phyloP scores from a whole-genome alignment of 2,113 vertebrate genomes.

The Gobiocypris rarus region DNA sequence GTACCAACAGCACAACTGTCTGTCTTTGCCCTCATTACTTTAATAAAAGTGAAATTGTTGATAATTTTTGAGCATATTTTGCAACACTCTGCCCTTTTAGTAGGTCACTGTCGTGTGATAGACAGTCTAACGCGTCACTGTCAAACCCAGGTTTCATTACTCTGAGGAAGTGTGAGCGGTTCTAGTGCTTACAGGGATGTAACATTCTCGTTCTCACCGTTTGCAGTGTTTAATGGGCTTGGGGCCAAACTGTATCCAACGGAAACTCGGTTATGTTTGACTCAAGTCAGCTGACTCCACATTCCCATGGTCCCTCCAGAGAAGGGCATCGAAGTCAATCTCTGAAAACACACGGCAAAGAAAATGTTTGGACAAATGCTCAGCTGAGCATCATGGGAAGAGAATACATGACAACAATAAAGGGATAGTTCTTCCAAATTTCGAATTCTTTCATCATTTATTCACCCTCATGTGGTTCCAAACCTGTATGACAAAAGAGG shows the following conservation, averaged over 20 bases:
- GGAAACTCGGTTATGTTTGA: slow-evolving; percentile 60
- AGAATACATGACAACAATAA: not conserved
- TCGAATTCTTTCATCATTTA: not conserved
- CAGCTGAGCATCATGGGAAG: slow-evolving; percentile 40
- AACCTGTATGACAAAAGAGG: not conserved
- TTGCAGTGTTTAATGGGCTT: slow-evolving; percentile 58
- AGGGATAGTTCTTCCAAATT: not conserved
- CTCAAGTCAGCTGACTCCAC: slow-evolving; percentile 73
- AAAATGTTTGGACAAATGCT: slow-evolving; percentile 42
- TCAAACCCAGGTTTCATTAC: slow-evolving; percentile 33
- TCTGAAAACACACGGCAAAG: slow-evolving; percentile 72
- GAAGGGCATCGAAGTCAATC: slow-evolving; percentile 75
- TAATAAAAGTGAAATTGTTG: not conserved
- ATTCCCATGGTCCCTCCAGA: slow-evolving; percentile 73
- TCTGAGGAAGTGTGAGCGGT: slow-evolving; percentile 33
- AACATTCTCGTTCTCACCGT: slow-evolving; percentile 52
- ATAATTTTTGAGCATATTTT: not conserved
- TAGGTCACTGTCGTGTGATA: not conserved
- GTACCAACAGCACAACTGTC: not conserved
- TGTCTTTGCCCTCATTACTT: not conserved
- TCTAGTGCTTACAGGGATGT: slow-evolving; percentile 12
- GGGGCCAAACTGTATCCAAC: slow-evolving; percentile 66
- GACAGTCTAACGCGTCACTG: not conserved
- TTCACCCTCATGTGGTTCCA: not conserved
- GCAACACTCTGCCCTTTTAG: not conserved